Conservation (phyloP, 2,113 vertebrate genomes). For the Eonycteris spelaea region DNA sequence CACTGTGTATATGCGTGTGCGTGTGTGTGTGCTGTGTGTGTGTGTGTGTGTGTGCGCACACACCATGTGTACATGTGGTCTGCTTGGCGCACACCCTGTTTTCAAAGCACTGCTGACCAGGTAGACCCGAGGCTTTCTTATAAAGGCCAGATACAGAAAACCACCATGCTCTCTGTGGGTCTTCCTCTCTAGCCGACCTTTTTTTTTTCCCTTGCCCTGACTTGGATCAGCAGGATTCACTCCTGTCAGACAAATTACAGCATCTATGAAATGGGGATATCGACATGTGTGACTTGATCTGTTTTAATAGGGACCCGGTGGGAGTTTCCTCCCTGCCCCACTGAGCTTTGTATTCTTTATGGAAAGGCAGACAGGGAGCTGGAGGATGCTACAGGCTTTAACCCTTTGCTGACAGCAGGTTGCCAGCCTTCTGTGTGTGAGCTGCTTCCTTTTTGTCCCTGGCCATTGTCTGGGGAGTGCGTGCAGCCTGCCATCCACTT, state of each 20-base stretch:
- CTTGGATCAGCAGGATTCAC: conserved; percentile 77
- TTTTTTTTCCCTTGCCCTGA: conserved; percentile 31
- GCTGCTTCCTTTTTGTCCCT: conserved; percentile 42
- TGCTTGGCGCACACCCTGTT: conserved; percentile 52
- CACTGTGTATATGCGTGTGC: conserved; percentile 51
- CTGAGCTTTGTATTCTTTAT: conserved; percentile 89
- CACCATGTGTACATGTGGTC: not conserved
- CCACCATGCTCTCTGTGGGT: conserved; percentile 59
- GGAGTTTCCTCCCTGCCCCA: conserved; percentile 87
- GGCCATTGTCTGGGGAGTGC: conserved; percentile 63
- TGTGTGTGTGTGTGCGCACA: conserved; percentile 45
- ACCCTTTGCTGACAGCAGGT: conserved; percentile 79
- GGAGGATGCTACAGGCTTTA: conserved; percentile 83
- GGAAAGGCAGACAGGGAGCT: conserved; percentile 85
- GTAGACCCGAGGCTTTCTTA: conserved; percentile 59
- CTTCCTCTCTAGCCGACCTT: conserved; percentile 57
- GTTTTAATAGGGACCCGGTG: conserved; percentile 87
- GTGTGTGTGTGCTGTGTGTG: conserved; percentile 24
- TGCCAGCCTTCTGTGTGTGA: not conserved
- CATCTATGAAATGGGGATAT: conserved; percentile 84
- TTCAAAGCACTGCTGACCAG: conserved; percentile 8
- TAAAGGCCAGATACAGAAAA: conserved; percentile 60
- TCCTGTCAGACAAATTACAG: conserved; percentile 87
- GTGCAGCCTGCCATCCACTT: not conserved
- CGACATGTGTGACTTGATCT: conserved; percentile 88